phyloP scores from a whole-genome alignment of 2,888 invertebrate genomes.

The Pomacea canaliculata region DNA sequence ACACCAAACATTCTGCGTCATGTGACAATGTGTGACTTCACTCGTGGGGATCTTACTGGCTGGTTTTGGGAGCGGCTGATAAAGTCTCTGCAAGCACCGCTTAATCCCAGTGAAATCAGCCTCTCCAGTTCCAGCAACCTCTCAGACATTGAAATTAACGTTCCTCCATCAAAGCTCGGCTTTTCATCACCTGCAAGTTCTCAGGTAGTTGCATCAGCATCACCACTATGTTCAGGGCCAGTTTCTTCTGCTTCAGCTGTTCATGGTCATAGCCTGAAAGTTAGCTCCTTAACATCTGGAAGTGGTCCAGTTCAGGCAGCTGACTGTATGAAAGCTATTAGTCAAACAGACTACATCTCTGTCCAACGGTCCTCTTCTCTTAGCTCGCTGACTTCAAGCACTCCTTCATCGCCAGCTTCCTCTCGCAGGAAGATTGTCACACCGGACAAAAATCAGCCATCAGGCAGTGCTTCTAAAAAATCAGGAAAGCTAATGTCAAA shows the following conservation, averaged over 20 bases:
- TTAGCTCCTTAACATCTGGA: too few relatives aligned
- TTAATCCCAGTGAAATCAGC: conserved; percentile 64
- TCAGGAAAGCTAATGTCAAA: neutral
- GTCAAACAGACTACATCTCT: too few relatives aligned
- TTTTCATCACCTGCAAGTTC: neutral
- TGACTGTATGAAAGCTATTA: too few relatives aligned
- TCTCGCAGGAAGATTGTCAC: too few relatives aligned
- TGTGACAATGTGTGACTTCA: conserved; percentile 58
- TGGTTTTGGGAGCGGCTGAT: conserved; percentile 84
- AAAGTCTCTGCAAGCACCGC: conserved; percentile 83
- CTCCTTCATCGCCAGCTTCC: too few relatives aligned
- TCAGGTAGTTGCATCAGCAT: neutral
- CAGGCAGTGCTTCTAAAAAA: too few relatives aligned
- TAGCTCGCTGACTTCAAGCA: too few relatives aligned
- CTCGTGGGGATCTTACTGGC: conserved; percentile 50
- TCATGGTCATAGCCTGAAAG: too few relatives aligned
- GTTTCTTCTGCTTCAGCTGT: too few relatives aligned
- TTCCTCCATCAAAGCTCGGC: neutral
- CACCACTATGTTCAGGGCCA: neutral
- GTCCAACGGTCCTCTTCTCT: too few relatives aligned
- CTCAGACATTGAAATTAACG: conserved; percentile 6
- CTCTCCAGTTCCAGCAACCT: conserved; percentile 7
- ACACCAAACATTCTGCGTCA: conserved; percentile 54
- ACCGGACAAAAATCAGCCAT: too few relatives aligned
- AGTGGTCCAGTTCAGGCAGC: too few relatives aligned